phyloP scores from a whole-genome alignment of 2,113 vertebrate genomes.

The Otus sunia region DNA sequence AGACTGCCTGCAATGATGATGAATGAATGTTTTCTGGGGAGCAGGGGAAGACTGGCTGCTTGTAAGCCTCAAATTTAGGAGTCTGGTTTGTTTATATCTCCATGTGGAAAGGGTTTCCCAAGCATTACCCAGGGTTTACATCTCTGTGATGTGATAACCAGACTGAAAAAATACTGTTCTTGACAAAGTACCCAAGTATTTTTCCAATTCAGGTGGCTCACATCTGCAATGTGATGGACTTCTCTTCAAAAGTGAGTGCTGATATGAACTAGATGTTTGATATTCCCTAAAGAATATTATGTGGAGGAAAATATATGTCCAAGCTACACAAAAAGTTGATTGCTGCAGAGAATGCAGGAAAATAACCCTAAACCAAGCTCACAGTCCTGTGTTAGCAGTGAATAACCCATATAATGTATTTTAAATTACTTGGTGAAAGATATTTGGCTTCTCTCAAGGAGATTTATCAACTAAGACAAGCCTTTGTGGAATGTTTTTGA shows the following conservation, averaged over 20 bases:
- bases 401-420: not conserved
- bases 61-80: not conserved
- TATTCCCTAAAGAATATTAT: not conserved
- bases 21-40: not conserved
- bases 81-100: not conserved
- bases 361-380: not conserved
- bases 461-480: constrained; percentile 37
- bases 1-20: not conserved
- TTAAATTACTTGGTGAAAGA: constrained; percentile 16
- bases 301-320: not conserved
- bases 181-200: not conserved
- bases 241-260: not conserved
- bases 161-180: not conserved
- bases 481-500: constrained; percentile 12
- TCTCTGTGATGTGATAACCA: not conserved
- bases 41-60: not conserved
- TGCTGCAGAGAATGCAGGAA: not conserved
- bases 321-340: not conserved
- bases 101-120: not conserved
- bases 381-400: not conserved
- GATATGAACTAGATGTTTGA: not conserved
- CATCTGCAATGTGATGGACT: not conserved
- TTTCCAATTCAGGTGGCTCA: not conserved
- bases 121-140: not conserved
- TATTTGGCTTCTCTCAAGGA: constrained; percentile 24